Evolutionary conservation across 1,140 invertebrate species (phyloP), one percentile per base, ranked within the genome.

Genomic region (Pseudomyrmex cubaensis): DNA sequence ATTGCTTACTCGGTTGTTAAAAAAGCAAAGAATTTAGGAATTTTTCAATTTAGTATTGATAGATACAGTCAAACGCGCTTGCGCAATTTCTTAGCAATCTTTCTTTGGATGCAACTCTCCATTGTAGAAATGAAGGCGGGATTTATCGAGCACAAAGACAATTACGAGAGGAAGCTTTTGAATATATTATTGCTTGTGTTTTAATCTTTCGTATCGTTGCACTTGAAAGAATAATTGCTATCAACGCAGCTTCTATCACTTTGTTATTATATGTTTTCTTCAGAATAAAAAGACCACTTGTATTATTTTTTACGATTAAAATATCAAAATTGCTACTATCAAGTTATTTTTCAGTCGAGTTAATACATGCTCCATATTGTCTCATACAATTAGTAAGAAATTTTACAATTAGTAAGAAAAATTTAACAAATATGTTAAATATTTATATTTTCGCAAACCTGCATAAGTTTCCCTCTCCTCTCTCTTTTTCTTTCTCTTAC

Each of bases 161-260:
- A 75, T 85, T 83, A 83, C 25, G 82, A 89, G 89, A 89, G 85
- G 82, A 63, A 87, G 75, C 88, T 92, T 94, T 93, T 92, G 92
- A 93, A 93, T 94, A 35, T 35, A 92, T 93, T 92, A 93, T 93
- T 92, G 92, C 91, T 91, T 93, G 92, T 92, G 89, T 92, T 75
- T 86, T 85, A 73, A 35, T 75, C 64, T 48, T 20, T 22, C 80
- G 62, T 59, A 50, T 82, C 82, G 78, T 50, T 87, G 73, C 85
- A 84, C 66, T 70, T 48, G 52, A 82, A 56, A 70, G 22, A 87
- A 54, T 66, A 48, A 85, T 84, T 77, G 57, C 67, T 50, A 83
- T 70, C 73, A 17, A 10, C 22, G 22, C 12, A 62, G 46, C 48
- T 63, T 44, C 0, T 56, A 25, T 48, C 59, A 59, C 35, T 61